Percentiles rank a stretch among this genome's conserved stretches.
Evolutionary conservation across 2,888 invertebrate genomes (phyloP).

Genomic region (Colostygia pectinataria): DNA sequence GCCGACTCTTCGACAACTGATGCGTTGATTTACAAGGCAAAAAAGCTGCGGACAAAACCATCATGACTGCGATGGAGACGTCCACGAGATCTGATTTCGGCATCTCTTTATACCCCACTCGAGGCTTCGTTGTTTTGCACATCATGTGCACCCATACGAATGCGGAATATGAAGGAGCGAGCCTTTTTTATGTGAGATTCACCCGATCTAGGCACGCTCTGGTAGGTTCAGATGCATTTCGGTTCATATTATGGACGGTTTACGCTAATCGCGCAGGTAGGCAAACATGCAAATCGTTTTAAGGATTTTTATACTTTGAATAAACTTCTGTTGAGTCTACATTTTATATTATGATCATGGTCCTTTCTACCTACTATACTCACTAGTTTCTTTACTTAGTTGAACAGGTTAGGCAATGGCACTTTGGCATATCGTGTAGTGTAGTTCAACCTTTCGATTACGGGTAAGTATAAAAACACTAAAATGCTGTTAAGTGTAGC

Average conservation of each 20-base stretch:
- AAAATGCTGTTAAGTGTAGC: no score
- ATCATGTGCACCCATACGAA: constrained; percentile 45
- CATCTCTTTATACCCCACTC: constrained; percentile 66
- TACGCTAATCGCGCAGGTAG: constrained; percentile 13
- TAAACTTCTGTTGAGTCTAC: no score
- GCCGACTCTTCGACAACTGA: constrained; percentile 41
- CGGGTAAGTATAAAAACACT: no score
- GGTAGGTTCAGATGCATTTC: constrained; percentile 18
- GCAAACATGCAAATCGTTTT: constrained; percentile 17
- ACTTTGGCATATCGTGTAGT: no score
- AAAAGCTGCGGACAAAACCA: constrained; percentile 34
- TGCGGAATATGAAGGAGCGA: constrained; percentile 27
- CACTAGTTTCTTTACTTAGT: no score
- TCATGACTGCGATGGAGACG: constrained; percentile 62
- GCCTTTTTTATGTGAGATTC: constrained; percentile 11
- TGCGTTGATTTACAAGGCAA: constrained; percentile 74
- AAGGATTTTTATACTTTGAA: neutral
- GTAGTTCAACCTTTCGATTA: no score
- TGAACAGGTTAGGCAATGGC: no score
- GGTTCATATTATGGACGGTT: constrained; percentile 11
- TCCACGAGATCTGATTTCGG: constrained; percentile 73
- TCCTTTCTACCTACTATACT: no score
- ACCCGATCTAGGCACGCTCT: constrained; percentile 24
- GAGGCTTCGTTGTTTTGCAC: constrained; percentile 48
- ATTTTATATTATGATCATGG: no score